phyloP scores from a whole-genome alignment of 1,140 invertebrate species.

The Drosophila sturtevanti region DNA sequence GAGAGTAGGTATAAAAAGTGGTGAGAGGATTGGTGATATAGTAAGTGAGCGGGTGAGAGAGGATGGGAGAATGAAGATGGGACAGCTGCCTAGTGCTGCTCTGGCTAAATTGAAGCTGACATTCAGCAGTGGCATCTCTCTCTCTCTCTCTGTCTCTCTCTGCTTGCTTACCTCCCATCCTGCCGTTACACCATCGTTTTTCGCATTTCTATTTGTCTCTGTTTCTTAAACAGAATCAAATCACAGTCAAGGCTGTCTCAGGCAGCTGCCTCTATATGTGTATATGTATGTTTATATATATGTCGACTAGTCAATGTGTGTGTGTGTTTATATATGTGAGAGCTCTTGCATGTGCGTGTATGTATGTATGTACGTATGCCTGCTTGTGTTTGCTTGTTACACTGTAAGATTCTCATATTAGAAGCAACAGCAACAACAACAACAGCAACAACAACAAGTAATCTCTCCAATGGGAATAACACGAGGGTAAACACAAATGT shows the following conservation, averaged over 20 bases:
- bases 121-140: conserved; percentile 1
- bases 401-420: conserved; percentile 1
- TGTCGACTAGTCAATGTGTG: neutral
- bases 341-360: conserved; percentile 21
- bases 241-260: conserved; percentile 39
- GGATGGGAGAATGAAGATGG: neutral
- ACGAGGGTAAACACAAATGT: neutral
- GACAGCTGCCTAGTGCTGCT: conserved; percentile 7
- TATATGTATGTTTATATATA: conserved; percentile 12
- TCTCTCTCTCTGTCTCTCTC: neutral
- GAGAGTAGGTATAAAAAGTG: too few relatives aligned
- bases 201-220: neutral
- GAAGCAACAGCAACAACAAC: neutral
- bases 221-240: conserved; percentile 37
- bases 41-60: neutral
- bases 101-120: conserved; percentile 51
- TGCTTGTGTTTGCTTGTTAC: conserved; percentile 1
- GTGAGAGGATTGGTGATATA: neutral
- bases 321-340: conserved; percentile 32
- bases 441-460: neutral
- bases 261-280: neutral
- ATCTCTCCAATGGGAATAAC: neutral
- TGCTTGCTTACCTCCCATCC: too few relatives aligned
- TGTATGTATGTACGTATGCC: conserved; percentile 12
- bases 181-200: too few relatives aligned